Evolutionary conservation across 2,797 vertebrate species (phyloP).

Genomic region (Typhlichthys subterraneus): DNA sequence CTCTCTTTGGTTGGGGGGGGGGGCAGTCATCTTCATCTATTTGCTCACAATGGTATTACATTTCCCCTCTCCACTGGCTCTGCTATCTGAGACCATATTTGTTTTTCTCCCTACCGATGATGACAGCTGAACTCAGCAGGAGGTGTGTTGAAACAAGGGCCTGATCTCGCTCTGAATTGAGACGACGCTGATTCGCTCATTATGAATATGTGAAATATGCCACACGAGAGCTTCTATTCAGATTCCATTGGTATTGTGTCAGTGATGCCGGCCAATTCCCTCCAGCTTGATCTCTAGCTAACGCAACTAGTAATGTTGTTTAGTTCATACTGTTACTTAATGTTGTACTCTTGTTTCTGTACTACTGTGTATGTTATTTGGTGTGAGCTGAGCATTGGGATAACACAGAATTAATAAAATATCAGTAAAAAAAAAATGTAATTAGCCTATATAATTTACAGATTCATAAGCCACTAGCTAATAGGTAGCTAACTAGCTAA

Average conservation of each 20-base stretch:
- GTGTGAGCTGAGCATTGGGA: too few species aligned
- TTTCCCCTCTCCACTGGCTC: slow-evolving; percentile 44
- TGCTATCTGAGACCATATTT: slow-evolving; percentile 25
- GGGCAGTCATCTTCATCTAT: slow-evolving; percentile 56
- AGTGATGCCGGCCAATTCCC: background rate
- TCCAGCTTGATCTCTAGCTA: background rate
- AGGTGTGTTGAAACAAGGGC: slow-evolving; percentile 32
- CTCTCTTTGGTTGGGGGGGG: slow-evolving; percentile 37
- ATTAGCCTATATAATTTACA: too few species aligned
- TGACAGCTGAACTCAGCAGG: slow-evolving; percentile 9
- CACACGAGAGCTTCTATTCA: slow-evolving; percentile 7
- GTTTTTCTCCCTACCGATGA: slow-evolving; percentile 23
- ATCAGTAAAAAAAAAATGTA: too few species aligned
- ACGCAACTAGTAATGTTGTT: too few species aligned
- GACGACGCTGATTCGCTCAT: slow-evolving; percentile 21
- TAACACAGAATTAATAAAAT: too few species aligned
- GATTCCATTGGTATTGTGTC: background rate
- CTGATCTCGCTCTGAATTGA: slow-evolving; percentile 29
- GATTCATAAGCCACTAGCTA: too few species aligned
- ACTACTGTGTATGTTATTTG: too few species aligned
- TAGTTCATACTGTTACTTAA: too few species aligned
- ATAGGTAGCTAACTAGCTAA: too few species aligned
- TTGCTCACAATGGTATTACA: slow-evolving; percentile 54
- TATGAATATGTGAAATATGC: slow-evolving; percentile 19
- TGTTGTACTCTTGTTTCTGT: too few species aligned